phyloP scores from a whole-genome alignment of 2,113 vertebrate genomes.

The Apodemus speciosus region DNA sequence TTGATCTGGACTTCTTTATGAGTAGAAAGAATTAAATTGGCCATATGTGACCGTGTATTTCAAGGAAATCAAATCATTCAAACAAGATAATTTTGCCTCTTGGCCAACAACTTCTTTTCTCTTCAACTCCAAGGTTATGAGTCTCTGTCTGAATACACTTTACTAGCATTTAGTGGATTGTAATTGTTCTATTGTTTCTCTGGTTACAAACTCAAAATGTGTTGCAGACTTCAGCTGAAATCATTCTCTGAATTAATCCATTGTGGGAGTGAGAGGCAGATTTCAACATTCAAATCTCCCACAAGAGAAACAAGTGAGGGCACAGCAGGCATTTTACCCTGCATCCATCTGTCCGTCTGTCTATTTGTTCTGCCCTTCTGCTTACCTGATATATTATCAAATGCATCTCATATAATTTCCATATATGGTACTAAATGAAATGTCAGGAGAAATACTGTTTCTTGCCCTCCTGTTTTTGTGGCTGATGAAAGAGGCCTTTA shows the following conservation, averaged over 20 bases:
- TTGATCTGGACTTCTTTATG: conserved; percentile 53
- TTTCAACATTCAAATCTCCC: not conserved
- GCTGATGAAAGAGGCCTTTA: not conserved
- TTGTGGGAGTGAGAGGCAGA: not conserved
- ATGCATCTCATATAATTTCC: not conserved
- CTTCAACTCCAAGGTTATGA: conserved; percentile 44
- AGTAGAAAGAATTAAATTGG: conserved; percentile 62
- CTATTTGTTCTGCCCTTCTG: not conserved
- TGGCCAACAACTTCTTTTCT: conserved; percentile 59
- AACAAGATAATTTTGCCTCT: conserved; percentile 61
- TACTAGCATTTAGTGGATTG: conserved; percentile 55
- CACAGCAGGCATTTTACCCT: too few species aligned
- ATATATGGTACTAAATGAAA: not conserved
- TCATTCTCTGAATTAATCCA: not conserved
- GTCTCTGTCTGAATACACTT: conserved; percentile 22
- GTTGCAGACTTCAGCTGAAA: conserved; percentile 35
- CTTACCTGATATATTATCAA: not conserved
- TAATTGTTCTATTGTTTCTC: conserved; percentile 44
- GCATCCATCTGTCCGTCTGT: too few species aligned
- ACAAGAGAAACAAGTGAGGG: fast-evolving
- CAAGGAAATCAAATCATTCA: conserved; percentile 68
- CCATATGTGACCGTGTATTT: conserved; percentile 62
- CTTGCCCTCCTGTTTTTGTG: not conserved
- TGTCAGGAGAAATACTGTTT: not conserved
- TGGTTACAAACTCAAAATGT: conserved; percentile 14